Evolutionary conservation across 2,888 invertebrate genomes (phyloP), one percentile per base, ranked within the genome.

Genomic region (Tineola bisselliella): DNA sequence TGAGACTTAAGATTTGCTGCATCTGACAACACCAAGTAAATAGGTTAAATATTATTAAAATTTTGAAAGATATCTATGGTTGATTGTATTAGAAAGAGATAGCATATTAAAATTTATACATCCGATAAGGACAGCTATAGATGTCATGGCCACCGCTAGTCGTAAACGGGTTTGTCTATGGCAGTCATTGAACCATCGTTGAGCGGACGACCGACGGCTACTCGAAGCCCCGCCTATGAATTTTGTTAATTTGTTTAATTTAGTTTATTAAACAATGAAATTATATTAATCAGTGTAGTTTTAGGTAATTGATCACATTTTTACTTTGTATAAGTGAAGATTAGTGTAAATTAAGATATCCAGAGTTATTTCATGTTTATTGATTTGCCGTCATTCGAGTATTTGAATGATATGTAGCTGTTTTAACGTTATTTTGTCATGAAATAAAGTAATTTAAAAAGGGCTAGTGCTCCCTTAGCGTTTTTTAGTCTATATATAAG

Each of bases 181-280:
- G 63, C 72, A 74, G 73, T 79, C 77, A 76, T 77, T 78, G 78
- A 79, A 80, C 81, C 79, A 44, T 54, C 61, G 74, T 73, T 74
- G 74, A 79, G 75, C 77, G 76, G 79, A 74, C 80, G 80, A 81
- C 78, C 79, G 80, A 82, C 60, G 62, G 77, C 82, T 76, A 61
- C 33, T 59, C 33, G 61, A 65, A 71, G 81, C 84, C 86, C 83
- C 86, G 86, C 86, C 84, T 87, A 72, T 78, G 74, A 66, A 75
- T 73, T 72, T 60, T 74, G 76, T 77, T 62, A 62, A 77, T 81
- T 78, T 74, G 76, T 75, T 80, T 80, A 71, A 75, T 74, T 76
- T 77, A 73, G 74, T 73, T 77, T 78, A 48, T 63, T 66, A 48
- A 54, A 18, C 25, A 18, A 54, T 54, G 54, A 25, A 25, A 25